Evolutionary conservation across 2,888 invertebrate species (phyloP).

Genomic region (Acleris sparsana): DNA sequence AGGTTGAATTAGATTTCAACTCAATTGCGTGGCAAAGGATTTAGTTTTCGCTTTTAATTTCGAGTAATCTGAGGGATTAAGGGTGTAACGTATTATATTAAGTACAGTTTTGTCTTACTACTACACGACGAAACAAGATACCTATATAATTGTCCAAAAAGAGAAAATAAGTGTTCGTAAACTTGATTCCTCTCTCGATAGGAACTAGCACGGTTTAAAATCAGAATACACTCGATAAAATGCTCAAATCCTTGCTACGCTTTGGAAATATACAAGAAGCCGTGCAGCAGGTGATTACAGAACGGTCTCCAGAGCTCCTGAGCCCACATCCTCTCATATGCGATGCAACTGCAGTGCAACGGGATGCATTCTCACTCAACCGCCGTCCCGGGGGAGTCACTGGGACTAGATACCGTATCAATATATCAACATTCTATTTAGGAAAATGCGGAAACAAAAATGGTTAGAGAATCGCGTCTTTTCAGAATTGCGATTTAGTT

Average conservation of each 20-base stretch:
- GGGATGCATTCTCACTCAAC: slow-evolving; percentile 66
- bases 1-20: slow-evolving; percentile 20
- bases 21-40: slow-evolving; percentile 11
- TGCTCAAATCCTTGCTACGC: slow-evolving; percentile 20
- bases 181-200: too few species aligned
- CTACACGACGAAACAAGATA: too few species aligned
- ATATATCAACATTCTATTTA: slow-evolving; percentile 38
- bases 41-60: not conserved
- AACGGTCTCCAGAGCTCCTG: slow-evolving; percentile 55
- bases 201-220: too few species aligned
- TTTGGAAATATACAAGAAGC: slow-evolving; percentile 22
- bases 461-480: slow-evolving; percentile 12
- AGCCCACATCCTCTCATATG: slow-evolving; percentile 68
- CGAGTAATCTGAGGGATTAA: too few species aligned
- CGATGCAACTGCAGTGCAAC: slow-evolving; percentile 57
- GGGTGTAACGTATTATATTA: too few species aligned
- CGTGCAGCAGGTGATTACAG: slow-evolving; percentile 62
- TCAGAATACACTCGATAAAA: not conserved
- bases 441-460: slow-evolving; percentile 32
- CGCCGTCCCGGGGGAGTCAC: slow-evolving; percentile 53
- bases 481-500: slow-evolving; percentile 3
- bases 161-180: too few species aligned
- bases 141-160: too few species aligned
- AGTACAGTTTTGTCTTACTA: too few species aligned
- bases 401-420: slow-evolving; percentile 50